Percentiles rank a stretch among this genome's conserved stretches.
Conservation (phyloP, 2,888 invertebrate genomes). For the Amphipoea lucens region DNA sequence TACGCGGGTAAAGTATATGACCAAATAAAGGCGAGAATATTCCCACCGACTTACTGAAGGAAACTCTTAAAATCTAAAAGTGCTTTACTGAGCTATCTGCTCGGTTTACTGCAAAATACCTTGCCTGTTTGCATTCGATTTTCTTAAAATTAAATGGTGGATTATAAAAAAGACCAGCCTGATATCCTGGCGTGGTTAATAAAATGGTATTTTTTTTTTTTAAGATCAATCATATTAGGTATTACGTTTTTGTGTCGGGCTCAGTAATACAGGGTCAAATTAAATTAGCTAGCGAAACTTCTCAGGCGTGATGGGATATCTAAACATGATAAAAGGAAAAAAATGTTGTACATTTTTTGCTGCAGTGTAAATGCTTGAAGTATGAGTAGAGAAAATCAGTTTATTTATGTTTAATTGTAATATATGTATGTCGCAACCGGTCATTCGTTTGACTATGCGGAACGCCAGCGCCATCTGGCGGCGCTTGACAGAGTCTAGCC, state of each 20-base stretch:
- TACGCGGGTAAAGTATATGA: conserved; percentile 4
- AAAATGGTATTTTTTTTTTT: background rate
- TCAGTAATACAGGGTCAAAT: background rate
- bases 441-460: too few species aligned
- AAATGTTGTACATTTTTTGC: too few species aligned
- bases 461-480: too few species aligned
- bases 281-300: background rate
- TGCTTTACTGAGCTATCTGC: conserved; percentile 31
- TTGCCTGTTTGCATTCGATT: conserved; percentile 9
- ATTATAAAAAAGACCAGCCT: conserved; percentile 35
- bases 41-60: conserved; percentile 16
- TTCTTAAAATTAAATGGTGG: conserved; percentile 39
- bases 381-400: too few species aligned
- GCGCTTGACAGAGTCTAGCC: too few species aligned
- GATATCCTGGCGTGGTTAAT: conserved; percentile 10
- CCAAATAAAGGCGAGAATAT: conserved; percentile 27
- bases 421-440: too few species aligned
- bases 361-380: too few species aligned
- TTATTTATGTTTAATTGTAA: too few species aligned
- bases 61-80: conserved; percentile 46
- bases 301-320: background rate
- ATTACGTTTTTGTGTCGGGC: background rate
- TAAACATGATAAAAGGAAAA: too few species aligned
- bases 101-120: conserved; percentile 53
- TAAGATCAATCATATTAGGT: background rate